phyloP scores from a whole-genome alignment of 2,113 vertebrate species.

The Paradoxurus hermaphroditus region DNA sequence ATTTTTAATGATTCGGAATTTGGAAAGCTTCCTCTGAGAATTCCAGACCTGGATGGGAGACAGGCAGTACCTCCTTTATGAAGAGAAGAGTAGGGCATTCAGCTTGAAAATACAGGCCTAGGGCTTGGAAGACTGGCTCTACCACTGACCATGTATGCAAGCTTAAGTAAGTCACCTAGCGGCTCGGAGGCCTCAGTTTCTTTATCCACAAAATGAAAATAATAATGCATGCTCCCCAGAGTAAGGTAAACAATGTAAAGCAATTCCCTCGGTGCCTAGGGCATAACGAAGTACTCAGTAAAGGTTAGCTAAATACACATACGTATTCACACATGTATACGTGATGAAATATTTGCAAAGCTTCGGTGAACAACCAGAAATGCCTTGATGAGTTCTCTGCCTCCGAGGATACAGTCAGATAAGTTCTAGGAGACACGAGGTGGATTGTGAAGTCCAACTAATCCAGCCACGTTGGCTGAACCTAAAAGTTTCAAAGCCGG shows the following conservation, averaged over 20 bases:
- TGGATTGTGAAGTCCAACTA: not conserved
- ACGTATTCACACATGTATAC: not conserved
- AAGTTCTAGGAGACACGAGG: not conserved
- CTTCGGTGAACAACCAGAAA: not conserved
- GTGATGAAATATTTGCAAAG: not conserved
- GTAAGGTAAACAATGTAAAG: not conserved
- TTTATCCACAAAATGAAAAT: not conserved
- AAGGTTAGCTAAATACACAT: not conserved
- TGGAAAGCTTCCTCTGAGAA: not conserved
- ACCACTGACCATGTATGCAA: not conserved
- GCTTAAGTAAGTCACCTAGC: not conserved
- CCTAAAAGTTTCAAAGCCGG: not conserved
- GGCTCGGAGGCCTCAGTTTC: not conserved
- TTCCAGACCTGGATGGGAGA: not conserved
- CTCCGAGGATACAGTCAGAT: not conserved
- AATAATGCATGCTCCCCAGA: not conserved
- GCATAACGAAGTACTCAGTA: not conserved
- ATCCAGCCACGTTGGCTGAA: not conserved
- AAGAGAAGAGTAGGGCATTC: not conserved
- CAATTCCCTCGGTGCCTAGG: not conserved
- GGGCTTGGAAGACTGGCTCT: not conserved
- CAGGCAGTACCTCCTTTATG: not conserved
- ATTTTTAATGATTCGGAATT: constrained; percentile 21
- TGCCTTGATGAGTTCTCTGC: not conserved
- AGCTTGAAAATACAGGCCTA: not conserved